Evolutionary conservation across 2,888 invertebrate genomes (phyloP).

Genomic region (Acronicta psi): DNA sequence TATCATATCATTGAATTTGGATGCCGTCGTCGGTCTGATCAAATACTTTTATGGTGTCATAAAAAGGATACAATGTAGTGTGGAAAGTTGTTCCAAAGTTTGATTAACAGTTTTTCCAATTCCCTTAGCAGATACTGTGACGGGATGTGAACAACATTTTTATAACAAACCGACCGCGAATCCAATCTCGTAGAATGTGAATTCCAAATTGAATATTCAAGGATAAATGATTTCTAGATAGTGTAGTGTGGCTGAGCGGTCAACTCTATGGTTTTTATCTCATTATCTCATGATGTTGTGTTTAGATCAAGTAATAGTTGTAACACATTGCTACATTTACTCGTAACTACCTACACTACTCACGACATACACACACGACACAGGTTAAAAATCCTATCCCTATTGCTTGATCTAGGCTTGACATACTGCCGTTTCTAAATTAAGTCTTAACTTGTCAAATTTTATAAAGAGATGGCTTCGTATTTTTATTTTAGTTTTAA

Average conservation of each 20-base stretch:
- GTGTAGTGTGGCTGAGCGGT: no score
- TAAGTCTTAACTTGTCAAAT: no score
- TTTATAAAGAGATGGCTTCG: no score
- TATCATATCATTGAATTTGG: conserved; percentile 18
- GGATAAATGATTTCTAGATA: background rate
- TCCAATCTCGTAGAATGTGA: conserved; percentile 14
- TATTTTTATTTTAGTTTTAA: no score
- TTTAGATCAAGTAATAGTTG: no score
- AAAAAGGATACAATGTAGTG: conserved; percentile 24
- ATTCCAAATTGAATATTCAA: conserved; percentile 25
- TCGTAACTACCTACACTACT: no score
- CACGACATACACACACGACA: no score
- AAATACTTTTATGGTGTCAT: conserved; percentile 27
- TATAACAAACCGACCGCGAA: conserved; percentile 12
- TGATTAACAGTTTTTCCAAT: conserved; percentile 21
- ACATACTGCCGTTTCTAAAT: no score
- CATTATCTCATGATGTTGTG: conserved; percentile 1
- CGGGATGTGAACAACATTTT: conserved; percentile 7
- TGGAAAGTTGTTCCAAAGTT: conserved; percentile 19
- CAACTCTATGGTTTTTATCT: no score
- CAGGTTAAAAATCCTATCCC: no score
- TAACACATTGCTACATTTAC: no score
- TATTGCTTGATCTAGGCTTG: no score
- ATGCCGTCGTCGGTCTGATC: conserved; percentile 7
- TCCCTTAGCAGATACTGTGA: background rate